A percentile compares a stretch with the other conserved stretches of the same genome.
These are phyloP conservation scores for Tenthredo scrophulariae DNA, from an alignment of 2,888 invertebrate species.

Conservation along the genomic window DNA sequence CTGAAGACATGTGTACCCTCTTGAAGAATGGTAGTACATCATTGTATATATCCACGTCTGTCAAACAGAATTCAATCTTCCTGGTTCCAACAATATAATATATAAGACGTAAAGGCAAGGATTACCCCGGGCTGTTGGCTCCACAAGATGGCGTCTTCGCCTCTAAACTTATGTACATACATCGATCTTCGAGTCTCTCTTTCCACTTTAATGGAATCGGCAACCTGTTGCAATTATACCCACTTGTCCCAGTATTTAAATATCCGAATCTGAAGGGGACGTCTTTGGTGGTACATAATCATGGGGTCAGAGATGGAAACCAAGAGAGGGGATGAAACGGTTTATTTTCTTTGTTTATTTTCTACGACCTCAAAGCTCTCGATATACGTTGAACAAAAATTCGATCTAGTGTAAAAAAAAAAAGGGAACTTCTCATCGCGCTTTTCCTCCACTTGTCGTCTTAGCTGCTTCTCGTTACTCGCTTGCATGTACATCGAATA, in stretches of 20 bases:
- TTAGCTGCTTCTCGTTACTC: neutral
- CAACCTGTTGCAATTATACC: slow-evolving; percentile 43
- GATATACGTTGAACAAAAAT: neutral
- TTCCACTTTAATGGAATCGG: slow-evolving; percentile 29
- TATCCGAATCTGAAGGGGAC: slow-evolving; percentile 4
- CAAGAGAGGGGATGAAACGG: neutral
- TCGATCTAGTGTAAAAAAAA: neutral
- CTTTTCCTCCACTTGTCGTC: neutral
- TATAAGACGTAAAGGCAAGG: neutral
- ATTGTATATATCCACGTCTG: neutral
- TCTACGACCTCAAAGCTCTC: neutral
- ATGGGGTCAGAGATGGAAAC: neutral
- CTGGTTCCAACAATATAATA: neutral
- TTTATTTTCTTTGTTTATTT: neutral
- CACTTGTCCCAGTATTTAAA: slow-evolving; percentile 8
- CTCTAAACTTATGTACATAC: slow-evolving; percentile 13
- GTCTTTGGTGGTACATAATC: neutral
- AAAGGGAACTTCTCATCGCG: neutral
- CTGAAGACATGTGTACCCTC: neutral
- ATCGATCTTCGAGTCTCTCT: slow-evolving; percentile 5
- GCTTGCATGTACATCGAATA: neutral
- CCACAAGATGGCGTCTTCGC: neutral
- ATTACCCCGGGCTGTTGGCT: slow-evolving; percentile 9
- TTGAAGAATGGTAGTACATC: neutral
- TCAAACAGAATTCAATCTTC: slow-evolving; percentile 13